Percentiles rank a stretch among this genome's conserved stretches.
phyloP scores from a whole-genome alignment of 2,888 invertebrate genomes.

The Neoascia interrupta region DNA sequence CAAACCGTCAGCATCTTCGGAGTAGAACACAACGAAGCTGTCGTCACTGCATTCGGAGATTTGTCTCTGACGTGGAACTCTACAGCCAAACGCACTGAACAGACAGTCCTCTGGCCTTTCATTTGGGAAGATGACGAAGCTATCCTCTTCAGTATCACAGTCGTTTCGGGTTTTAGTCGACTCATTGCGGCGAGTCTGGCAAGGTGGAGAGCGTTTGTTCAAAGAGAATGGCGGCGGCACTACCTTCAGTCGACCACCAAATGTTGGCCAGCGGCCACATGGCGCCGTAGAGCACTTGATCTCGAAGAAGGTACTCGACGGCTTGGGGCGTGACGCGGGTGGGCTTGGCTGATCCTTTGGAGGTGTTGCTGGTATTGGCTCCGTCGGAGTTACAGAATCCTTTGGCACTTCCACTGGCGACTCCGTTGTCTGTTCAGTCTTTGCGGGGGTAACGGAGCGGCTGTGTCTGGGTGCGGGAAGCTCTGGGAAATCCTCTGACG shows the following conservation, averaged over 20 bases:
- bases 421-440: conserved; percentile 40
- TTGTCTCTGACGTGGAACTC: conserved; percentile 63
- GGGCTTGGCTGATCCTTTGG: background rate
- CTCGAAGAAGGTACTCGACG: conserved; percentile 43
- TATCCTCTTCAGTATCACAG: conserved; percentile 60
- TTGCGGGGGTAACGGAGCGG: conserved; percentile 40
- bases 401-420: background rate
- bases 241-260: conserved; percentile 53
- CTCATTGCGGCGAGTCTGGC: conserved; percentile 1
- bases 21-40: conserved; percentile 71
- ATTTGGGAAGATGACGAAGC: conserved; percentile 58
- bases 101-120: conserved; percentile 13
- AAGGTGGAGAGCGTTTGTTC: conserved; percentile 37
- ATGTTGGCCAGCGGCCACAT: conserved; percentile 31
- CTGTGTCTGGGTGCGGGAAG: conserved; percentile 58
- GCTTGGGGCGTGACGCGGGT: background rate
- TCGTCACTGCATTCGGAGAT: conserved; percentile 73
- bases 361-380: background rate
- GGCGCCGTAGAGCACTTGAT: conserved; percentile 30
- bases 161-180: conserved; percentile 10
- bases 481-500: conserved; percentile 70
- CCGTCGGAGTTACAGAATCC: background rate
- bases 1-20: conserved; percentile 67
- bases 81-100: conserved; percentile 6
- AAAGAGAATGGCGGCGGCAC: conserved; percentile 50